Conservation (phyloP, 2,888 invertebrate species). For the Tiphia femorata region DNA sequence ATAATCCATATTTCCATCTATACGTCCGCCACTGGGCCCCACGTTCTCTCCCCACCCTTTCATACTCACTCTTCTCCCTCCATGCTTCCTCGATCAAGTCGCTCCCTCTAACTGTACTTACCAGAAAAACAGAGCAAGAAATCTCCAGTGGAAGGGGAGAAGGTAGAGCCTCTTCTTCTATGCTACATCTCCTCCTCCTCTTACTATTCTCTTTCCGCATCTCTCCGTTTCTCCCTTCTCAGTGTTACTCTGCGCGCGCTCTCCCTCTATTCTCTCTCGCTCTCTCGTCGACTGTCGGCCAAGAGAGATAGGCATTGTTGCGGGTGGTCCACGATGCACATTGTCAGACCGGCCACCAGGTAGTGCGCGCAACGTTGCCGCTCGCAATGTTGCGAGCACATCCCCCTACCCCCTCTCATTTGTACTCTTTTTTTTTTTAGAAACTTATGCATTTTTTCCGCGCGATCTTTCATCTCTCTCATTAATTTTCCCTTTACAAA, state of each 20-base stretch:
- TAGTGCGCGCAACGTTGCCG: conserved; percentile 66
- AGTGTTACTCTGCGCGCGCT: no score
- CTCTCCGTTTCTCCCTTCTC: conserved; percentile 6
- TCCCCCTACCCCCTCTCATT: no score
- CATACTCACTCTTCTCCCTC: not conserved
- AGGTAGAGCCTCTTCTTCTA: conserved; percentile 20
- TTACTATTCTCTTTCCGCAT: conserved; percentile 6
- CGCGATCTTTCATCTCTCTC: no score
- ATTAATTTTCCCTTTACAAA: no score
- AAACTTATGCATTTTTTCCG: no score
- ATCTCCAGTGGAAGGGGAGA: no score
- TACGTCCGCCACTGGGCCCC: not conserved
- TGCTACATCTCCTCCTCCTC: not conserved
- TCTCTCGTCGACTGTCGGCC: conserved; percentile 46
- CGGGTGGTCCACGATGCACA: conserved; percentile 66
- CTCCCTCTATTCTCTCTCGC: conserved; percentile 11
- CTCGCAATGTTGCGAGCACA: conserved; percentile 60
- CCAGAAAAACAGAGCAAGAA: no score
- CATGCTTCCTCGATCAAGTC: no score
- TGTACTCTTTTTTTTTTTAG: no score
- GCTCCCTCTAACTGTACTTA: no score
- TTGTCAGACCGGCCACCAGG: conserved; percentile 67
- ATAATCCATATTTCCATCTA: conserved; percentile 55
- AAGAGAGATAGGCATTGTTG: conserved; percentile 65
- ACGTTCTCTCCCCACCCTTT: not conserved